Evolutionary conservation across 2,797 vertebrate genomes (phyloP), one percentile per base, ranked within the genome.

Genomic region (Sebastiscus tertius): DNA sequence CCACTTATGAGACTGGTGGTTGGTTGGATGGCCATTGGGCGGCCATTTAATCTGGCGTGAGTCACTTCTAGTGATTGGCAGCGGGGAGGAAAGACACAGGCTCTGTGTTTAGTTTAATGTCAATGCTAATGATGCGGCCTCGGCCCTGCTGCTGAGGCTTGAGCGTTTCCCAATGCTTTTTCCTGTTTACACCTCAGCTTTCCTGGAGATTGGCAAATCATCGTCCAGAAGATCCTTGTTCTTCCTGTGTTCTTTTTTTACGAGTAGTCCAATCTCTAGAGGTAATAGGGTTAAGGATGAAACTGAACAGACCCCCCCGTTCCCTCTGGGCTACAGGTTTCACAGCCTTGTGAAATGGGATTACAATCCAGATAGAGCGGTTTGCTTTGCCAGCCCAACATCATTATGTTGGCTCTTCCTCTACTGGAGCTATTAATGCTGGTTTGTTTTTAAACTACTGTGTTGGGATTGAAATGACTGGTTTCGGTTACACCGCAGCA

Each of bases 171-270:
- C 81, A 85, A 49, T 82, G 85, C 86, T 87, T 88, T 70, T 91
- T 94, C 87, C 89, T 93, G 93, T 95, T 95, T 94, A 94, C 88
- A 81, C 82, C 65, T 85, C 83, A 84, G 82, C 80, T 87, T 89
- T 90, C 90, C 90, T 91, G 64, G 89, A 89, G 75, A 89, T 71
- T 79, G 83, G 79, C 59, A 79, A 39, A 27, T 42, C 55, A 49
- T 72, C n/a, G 3, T 27, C 14, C 26, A 74, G 12, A 73, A 76
- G 65, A 72, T 77, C 49, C 62, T 36, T 69, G 59, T 42, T 79
- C 77, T 66, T 75, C 54, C 36, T 63, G 56, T 56, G 39, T 49
- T 13, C 60, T 70, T 70, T 65, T 73, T 63, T 75, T 36, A 29
- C 59, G 26, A 64, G 14, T 63, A 61, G 46, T 75, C 64, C 46